Evolutionary conservation across 2,797 vertebrate genomes (phyloP).

Genomic region (Anisognathus igniventris): DNA sequence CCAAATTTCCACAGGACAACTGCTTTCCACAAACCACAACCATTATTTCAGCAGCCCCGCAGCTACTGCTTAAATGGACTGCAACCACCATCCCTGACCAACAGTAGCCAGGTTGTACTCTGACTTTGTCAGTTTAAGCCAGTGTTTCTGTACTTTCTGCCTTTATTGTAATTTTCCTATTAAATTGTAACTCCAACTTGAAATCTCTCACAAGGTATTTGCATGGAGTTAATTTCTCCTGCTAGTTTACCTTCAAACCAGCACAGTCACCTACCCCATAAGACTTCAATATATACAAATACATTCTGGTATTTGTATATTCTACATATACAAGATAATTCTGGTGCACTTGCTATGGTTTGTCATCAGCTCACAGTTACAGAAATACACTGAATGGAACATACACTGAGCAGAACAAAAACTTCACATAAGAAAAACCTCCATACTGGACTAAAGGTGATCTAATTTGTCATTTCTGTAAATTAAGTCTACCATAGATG

Average conservation of each 20-base stretch:
- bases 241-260: neutral
- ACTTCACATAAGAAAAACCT: neutral
- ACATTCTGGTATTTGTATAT: neutral
- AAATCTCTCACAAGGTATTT: neutral
- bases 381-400: neutral
- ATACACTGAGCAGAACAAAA: neutral
- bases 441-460: neutral
- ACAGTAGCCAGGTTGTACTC: neutral
- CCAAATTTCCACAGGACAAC: fast-evolving
- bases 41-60: neutral
- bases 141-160: neutral
- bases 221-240: neutral
- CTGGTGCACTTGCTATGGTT: neutral
- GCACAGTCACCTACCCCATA: neutral
- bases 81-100: neutral
- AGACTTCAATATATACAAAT: neutral
- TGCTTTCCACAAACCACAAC: neutral
- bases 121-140: neutral
- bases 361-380: neutral
- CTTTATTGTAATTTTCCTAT: neutral
- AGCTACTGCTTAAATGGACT: neutral
- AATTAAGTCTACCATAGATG: neutral
- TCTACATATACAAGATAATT: neutral
- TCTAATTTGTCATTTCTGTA: neutral
- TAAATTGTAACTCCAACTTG: neutral